phyloP scores from a whole-genome alignment of 2,888 invertebrate species.

The Liopterus haemorrhoidalis region DNA sequence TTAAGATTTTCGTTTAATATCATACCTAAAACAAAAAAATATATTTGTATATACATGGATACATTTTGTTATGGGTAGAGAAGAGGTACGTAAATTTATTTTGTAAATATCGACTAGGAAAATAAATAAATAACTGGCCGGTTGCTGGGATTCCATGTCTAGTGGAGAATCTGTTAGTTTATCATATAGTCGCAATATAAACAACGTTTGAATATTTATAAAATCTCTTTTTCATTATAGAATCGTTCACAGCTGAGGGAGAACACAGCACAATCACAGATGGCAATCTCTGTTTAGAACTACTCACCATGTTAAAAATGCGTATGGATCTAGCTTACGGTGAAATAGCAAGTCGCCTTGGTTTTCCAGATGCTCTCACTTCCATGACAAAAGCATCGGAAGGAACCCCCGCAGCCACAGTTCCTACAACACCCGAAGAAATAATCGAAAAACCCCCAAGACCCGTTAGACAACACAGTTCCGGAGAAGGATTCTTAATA shows the following conservation, averaged over 20 bases:
- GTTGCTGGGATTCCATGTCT: too few species aligned
- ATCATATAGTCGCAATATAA: too few species aligned
- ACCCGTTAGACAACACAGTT: constrained; percentile 1
- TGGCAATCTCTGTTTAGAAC: constrained; percentile 57
- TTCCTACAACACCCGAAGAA: constrained; percentile 44
- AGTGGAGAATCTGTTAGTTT: too few species aligned
- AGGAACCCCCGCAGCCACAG: constrained; percentile 31
- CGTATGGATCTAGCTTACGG: constrained; percentile 74
- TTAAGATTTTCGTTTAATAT: too few species aligned
- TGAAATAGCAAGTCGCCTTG: constrained; percentile 63
- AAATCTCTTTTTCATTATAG: background rate
- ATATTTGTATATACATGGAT: too few species aligned
- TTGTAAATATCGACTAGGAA: too few species aligned
- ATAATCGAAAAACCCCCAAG: constrained; percentile 35
- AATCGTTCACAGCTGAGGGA: constrained; percentile 12
- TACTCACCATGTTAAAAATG: constrained; percentile 71
- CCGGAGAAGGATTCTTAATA: constrained; percentile 37
- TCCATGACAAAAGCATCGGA: constrained; percentile 46
- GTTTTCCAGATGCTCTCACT: constrained; percentile 44
- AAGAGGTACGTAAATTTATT: too few species aligned
- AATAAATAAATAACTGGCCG: too few species aligned
- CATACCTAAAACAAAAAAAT: too few species aligned
- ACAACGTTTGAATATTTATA: background rate
- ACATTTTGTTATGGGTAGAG: too few species aligned
- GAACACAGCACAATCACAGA: constrained; percentile 30